A percentile compares a stretch with the other conserved stretches of the same genome.
phyloP scores from a whole-genome alignment of 1,140 invertebrate species.

The Thaumatotibia leucotreta region DNA sequence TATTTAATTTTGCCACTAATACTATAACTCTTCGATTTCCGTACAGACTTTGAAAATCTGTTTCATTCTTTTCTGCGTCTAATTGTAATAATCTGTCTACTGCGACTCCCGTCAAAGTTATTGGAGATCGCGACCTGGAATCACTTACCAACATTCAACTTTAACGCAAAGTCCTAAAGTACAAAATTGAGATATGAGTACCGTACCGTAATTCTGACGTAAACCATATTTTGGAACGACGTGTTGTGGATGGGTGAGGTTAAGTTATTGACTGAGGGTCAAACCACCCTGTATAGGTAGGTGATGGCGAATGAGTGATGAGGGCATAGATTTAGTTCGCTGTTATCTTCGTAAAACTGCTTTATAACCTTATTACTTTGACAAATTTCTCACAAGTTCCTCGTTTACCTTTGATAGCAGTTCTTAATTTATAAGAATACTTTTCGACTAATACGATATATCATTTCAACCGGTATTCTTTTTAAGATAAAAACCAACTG shows the following conservation, averaged over 20 bases:
- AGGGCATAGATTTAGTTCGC: neutral
- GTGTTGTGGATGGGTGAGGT: constrained; percentile 5
- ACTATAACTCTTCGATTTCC: too few species aligned
- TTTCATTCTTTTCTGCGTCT: too few species aligned
- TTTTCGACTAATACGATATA: too few species aligned
- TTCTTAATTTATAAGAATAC: too few species aligned
- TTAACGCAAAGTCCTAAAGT: neutral
- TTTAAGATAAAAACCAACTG: too few species aligned
- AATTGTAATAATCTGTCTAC: neutral
- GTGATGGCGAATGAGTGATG: neutral
- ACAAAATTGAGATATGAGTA: neutral
- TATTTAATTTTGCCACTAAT: too few species aligned
- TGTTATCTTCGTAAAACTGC: neutral
- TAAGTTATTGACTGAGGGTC: constrained; percentile 10
- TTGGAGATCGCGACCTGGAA: neutral
- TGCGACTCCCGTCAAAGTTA: neutral
- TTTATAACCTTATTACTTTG: neutral
- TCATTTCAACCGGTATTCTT: too few species aligned
- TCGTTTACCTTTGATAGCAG: too few species aligned
- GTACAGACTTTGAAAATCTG: too few species aligned
- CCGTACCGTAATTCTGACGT: neutral
- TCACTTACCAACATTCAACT: neutral
- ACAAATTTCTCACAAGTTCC: too few species aligned
- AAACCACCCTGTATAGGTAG: constrained; percentile 1
- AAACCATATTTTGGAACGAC: constrained; percentile 3